A percentile compares a stretch with the other conserved stretches of the same genome.
phyloP scores from a whole-genome alignment of 2,797 vertebrate genomes.

The Coendou prehensilis region DNA sequence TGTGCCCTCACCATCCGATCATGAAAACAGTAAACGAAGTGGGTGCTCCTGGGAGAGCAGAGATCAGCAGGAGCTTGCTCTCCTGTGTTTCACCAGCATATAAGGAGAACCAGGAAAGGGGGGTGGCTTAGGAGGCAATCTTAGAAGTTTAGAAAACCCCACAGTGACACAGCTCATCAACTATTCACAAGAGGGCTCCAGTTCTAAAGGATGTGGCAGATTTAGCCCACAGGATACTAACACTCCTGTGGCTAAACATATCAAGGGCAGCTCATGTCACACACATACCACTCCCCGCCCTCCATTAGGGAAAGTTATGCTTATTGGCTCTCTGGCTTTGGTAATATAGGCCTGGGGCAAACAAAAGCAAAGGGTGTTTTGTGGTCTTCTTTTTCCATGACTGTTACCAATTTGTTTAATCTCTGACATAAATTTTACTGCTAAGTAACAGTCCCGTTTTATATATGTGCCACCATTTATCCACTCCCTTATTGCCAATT shows the following conservation, averaged over 20 bases:
- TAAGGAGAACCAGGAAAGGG: accelerated
- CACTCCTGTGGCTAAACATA: accelerated
- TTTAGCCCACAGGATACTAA: neutral
- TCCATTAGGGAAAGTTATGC: neutral
- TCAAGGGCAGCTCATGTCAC: accelerated
- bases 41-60: neutral
- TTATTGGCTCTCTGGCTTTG: neutral
- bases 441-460: neutral
- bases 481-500: neutral
- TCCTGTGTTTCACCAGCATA: too few relatives aligned
- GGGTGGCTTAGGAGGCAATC: neutral
- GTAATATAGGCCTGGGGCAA: neutral
- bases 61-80: neutral
- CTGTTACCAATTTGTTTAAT: too few relatives aligned
- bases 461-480: neutral
- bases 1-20: neutral
- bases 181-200: neutral
- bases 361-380: neutral
- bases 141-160: neutral
- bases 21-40: neutral
- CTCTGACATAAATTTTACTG: neutral
- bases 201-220: neutral
- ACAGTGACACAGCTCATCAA: accelerated
- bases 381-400: neutral
- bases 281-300: accelerated